Percentiles rank a stretch among this genome's conserved stretches.
These are phyloP conservation scores for Subacronicta megacephala DNA, from an alignment of 2,888 invertebrate species.

Conservation along the genomic window DNA sequence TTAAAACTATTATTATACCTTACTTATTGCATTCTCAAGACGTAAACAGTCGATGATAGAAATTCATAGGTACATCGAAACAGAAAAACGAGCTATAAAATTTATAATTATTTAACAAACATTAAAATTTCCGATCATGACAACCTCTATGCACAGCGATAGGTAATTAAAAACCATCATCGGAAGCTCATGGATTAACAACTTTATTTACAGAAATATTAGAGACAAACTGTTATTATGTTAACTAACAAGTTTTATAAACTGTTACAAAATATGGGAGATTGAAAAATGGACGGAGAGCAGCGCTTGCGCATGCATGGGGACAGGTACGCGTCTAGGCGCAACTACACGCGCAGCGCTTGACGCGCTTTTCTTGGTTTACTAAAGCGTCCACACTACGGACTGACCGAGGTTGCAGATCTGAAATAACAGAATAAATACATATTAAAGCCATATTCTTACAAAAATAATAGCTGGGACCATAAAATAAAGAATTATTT, in stretches of 20 bases:
- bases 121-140: conserved; percentile 71
- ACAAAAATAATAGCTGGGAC: not conserved
- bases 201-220: conserved; percentile 80
- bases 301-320: conserved; percentile 42
- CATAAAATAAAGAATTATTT: conserved; percentile 26
- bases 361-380: conserved; percentile 91
- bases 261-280: conserved; percentile 58
- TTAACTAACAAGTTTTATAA: conserved; percentile 54
- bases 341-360: conserved; percentile 94
- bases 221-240: conserved; percentile 58
- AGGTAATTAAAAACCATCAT: conserved; percentile 72
- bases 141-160: conserved; percentile 61
- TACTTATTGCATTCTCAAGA: conserved; percentile 57
- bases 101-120: conserved; percentile 72
- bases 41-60: conserved; percentile 48
- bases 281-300: conserved; percentile 69
- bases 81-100: conserved; percentile 68
- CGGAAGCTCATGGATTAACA: conserved; percentile 71
- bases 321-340: conserved; percentile 72
- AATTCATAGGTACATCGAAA: conserved; percentile 50
- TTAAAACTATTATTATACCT: conserved; percentile 51
- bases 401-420: conserved; percentile 93
- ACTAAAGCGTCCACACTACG: conserved; percentile 90
- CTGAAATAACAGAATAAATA: conserved; percentile 83
- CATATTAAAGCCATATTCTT: not conserved